Evolutionary conservation across 2,888 invertebrate species (phyloP), one percentile per base, ranked within the genome.

Genomic region (Caenorhabditis panamensis): DNA sequence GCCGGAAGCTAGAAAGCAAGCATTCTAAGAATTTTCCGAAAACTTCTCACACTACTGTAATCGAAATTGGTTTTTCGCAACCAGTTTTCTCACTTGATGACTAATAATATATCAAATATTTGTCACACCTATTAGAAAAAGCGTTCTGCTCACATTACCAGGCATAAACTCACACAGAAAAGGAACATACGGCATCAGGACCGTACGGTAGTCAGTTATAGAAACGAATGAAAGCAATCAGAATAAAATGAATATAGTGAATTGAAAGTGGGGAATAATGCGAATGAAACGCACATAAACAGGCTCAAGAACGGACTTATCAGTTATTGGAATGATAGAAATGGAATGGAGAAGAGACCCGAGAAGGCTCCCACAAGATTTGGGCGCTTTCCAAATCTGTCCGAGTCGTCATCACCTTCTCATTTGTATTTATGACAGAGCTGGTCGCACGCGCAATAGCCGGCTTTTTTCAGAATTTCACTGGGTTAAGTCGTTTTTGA

Each of bases 81-180:
- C n/a, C n/a, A n/a, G n/a, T n/a, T n/a, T n/a, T n/a, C n/a, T n/a
- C n/a, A n/a, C n/a, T n/a, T n/a, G n/a, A n/a, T n/a, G n/a, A n/a
- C n/a, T n/a, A n/a, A n/a, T n/a, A n/a, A n/a, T n/a, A n/a, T n/a
- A n/a, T n/a, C n/a, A n/a, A n/a, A n/a, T n/a, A n/a, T n/a, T n/a
- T n/a, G n/a, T n/a, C n/a, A n/a, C n/a, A n/a, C n/a, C n/a, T n/a
- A n/a, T n/a, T n/a, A n/a, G n/a, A n/a, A n/a, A n/a, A n/a, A n/a
- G n/a, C n/a, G n/a, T n/a, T n/a, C n/a, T n/a, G n/a, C n/a, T n/a
- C n/a, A n/a, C n/a, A n/a, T n/a, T n/a, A n/a, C n/a, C n/a, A n/a
- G n/a, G n/a, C n/a, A n/a, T n/a, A n/a, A n/a, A n/a, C 78, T 78
- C 22, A 78, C 78, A 71, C 54, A 78, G n/a, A 56, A 78, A 78